Evolutionary conservation across 2,113 vertebrate species (phyloP).

Genomic region (Lamprotornis superbus): DNA sequence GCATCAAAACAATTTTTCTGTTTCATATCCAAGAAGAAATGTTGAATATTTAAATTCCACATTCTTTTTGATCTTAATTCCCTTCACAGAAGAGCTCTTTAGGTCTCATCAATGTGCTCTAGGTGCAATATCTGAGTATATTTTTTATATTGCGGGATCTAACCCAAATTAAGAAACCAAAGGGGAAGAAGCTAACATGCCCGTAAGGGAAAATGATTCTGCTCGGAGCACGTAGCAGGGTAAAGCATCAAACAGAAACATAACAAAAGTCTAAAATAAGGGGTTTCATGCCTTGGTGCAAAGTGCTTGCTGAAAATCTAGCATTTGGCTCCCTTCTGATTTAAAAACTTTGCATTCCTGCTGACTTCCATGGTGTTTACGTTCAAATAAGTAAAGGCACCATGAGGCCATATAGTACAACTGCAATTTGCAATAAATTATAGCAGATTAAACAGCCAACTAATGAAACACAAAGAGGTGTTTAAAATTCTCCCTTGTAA

Average conservation of each 20-base stretch:
- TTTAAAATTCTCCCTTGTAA: conserved; percentile 14
- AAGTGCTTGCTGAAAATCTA: background rate
- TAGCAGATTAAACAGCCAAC: background rate
- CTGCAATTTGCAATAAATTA: background rate
- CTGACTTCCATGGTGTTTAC: conserved; percentile 27
- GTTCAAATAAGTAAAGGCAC: conserved; percentile 25
- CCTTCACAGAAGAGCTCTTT: conserved; percentile 56
- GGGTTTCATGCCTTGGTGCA: background rate
- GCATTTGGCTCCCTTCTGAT: background rate
- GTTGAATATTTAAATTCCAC: conserved; percentile 62
- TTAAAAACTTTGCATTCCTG: conserved; percentile 12
- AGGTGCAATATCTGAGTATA: conserved; percentile 55
- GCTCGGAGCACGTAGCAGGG: background rate
- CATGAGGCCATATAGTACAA: background rate
- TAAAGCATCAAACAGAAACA: conserved; percentile 10
- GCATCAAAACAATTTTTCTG: conserved; percentile 64
- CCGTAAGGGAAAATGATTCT: conserved; percentile 27
- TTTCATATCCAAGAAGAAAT: conserved; percentile 39
- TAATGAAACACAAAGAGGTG: conserved; percentile 17
- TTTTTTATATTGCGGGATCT: conserved; percentile 39
- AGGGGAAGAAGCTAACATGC: conserved; percentile 12
- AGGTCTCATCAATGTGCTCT: conserved; percentile 47
- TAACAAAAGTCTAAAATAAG: background rate
- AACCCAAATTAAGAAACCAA: conserved; percentile 64
- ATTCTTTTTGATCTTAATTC: conserved; percentile 68